phyloP scores from a whole-genome alignment of 53 echinoderm and acorn worm genomes.

The Astropecten irregularis region DNA sequence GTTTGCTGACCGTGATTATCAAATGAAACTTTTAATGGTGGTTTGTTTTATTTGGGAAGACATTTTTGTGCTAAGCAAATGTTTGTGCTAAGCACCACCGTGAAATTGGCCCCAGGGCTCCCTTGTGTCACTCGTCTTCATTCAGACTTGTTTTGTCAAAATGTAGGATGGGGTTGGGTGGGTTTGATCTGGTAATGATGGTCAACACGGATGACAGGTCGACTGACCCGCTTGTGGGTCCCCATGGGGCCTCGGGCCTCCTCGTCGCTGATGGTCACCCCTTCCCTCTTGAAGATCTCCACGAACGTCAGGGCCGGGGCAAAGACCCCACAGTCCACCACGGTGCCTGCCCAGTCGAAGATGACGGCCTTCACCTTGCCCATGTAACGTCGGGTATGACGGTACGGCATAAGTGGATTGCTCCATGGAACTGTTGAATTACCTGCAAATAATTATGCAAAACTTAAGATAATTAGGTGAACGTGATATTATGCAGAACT shows the following conservation, averaged over 20 bases:
- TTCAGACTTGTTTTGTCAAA: too few relatives aligned
- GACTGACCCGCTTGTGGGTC: slow-evolving; percentile 84
- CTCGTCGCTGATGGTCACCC: slow-evolving; percentile 72
- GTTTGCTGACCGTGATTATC: too few relatives aligned
- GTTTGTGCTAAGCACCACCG: too few relatives aligned
- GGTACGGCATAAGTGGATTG: slow-evolving; percentile 80
- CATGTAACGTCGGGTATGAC: slow-evolving; percentile 60
- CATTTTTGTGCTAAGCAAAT: too few relatives aligned
- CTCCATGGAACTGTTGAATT: slow-evolving; percentile 54
- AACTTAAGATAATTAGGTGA: too few relatives aligned
- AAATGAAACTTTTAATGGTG: too few relatives aligned
- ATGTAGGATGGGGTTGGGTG: too few relatives aligned
- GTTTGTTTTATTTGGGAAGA: too few relatives aligned
- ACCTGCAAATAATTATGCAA: not conserved
- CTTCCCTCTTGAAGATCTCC: slow-evolving; percentile 76
- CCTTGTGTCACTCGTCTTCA: too few relatives aligned
- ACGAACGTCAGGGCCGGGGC: slow-evolving; percentile 84
- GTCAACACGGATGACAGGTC: too few relatives aligned
- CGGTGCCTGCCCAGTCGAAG: slow-evolving; percentile 96
- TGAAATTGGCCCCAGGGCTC: too few relatives aligned
- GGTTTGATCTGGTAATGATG: too few relatives aligned
- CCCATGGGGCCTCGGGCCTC: slow-evolving; percentile 94
- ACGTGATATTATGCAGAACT: not conserved
- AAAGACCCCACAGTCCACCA: slow-evolving; percentile 90
- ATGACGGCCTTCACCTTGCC: slow-evolving; percentile 80